These are phyloP conservation scores for Narcine bancroftii DNA, from an alignment of 2,113 vertebrate species.

Conservation along the genomic window DNA sequence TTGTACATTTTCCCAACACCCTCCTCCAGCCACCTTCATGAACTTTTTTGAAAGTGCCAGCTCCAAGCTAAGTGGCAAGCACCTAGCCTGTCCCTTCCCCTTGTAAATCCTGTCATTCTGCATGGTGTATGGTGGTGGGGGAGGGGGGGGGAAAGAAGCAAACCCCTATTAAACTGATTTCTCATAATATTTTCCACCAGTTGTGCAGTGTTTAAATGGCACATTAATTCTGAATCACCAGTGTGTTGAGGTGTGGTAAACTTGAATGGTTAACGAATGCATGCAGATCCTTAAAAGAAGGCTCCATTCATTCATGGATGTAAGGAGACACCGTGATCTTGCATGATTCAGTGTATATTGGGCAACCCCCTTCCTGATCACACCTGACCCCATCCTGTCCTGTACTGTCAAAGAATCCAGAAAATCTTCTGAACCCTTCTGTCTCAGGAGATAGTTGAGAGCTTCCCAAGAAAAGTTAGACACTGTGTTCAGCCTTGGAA, in stretches of 20 bases:
- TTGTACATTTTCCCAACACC: too few relatives aligned
- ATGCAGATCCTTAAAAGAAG: background rate
- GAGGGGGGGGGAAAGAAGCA: too few relatives aligned
- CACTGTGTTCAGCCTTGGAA: background rate
- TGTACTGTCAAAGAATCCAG: background rate
- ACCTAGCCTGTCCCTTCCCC: too few relatives aligned
- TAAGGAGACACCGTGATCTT: background rate
- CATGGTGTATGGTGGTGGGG: too few relatives aligned
- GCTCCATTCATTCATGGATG: background rate
- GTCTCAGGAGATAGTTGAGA: background rate
- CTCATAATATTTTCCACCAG: too few relatives aligned
- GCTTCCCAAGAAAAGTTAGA: background rate
- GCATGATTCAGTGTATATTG: background rate
- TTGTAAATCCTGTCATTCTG: too few relatives aligned
- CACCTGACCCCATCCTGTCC: background rate
- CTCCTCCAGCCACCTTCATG: too few relatives aligned
- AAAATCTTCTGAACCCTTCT: background rate
- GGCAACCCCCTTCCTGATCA: background rate
- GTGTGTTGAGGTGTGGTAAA: background rate
- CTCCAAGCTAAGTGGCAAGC: too few relatives aligned
- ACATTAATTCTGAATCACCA: background rate
- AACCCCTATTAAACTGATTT: too few relatives aligned
- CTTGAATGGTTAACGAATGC: background rate
- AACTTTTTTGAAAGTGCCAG: too few relatives aligned
- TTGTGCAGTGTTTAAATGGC: too few relatives aligned